phyloP scores from a whole-genome alignment of 2,113 vertebrate species.

The Vulpes lagopus region DNA sequence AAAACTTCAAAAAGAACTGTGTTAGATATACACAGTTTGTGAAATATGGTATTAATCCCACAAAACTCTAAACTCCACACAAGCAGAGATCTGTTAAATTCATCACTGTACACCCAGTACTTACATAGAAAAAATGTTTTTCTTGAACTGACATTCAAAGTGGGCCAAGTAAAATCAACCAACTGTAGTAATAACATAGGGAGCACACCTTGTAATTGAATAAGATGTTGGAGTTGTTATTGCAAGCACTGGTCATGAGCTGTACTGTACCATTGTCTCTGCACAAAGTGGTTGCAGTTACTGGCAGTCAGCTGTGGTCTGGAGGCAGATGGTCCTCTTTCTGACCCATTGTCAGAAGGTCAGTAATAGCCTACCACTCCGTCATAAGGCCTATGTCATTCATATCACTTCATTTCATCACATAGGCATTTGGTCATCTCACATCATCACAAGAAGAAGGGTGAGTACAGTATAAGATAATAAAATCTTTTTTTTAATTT shows the following conservation, averaged over 20 bases:
- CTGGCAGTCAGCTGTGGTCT: neutral
- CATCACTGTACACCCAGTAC: neutral
- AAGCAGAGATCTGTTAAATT: neutral
- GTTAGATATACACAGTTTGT: neutral
- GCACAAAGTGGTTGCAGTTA: neutral
- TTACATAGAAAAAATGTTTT: neutral
- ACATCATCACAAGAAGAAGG: neutral
- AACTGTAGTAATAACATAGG: neutral
- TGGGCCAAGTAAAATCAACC: slow-evolving; percentile 18
- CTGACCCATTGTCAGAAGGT: neutral
- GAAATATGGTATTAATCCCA: neutral
- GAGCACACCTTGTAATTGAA: neutral
- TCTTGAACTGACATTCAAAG: neutral
- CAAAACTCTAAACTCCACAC: neutral
- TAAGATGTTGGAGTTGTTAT: neutral
- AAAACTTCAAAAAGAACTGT: neutral
- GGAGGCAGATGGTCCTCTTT: neutral
- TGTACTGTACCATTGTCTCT: neutral
- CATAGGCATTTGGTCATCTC: neutral
- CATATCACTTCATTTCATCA: neutral
- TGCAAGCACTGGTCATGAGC: neutral
- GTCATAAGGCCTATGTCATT: neutral
- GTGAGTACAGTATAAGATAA: neutral
- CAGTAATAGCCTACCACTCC: neutral
- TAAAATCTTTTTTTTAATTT: neutral